Evolutionary conservation across 2,888 invertebrate genomes (phyloP), one percentile per base, ranked within the genome.

Genomic region (Notodonta dromedarius): DNA sequence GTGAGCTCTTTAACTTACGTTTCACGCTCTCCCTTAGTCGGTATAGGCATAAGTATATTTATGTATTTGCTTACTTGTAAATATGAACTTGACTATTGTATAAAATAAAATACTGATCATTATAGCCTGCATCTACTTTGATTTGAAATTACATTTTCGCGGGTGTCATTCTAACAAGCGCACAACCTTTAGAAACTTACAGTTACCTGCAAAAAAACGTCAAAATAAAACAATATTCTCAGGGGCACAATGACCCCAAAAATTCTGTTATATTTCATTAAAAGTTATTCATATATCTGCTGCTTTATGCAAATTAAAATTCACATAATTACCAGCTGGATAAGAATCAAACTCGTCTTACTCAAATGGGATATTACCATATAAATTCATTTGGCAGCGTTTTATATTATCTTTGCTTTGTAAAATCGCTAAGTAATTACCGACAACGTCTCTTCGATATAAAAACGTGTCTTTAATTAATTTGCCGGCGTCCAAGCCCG

Each of bases 231-330:
- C 69, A 75, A 62, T 70, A 71, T 85, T 90, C 90, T 77, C 89
- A 89, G 79, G 73, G 65, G 89, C 74, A 75, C 88, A 74, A 79
- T 80, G 83, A 90, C 86, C 90, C 77, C 78, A 62, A 74, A 73
- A 74, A 79, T 79, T 80, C 79, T 78, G 80, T 81, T 85, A 82
- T 79, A 77, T 81, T 73, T 69, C 70, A 79, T 83, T 83, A 81
- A 78, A 83, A 80, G 74, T 80, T 76, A 80, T 80, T 83, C 80
- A 74, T 83, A 76, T 78, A 81, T 81, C 73, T 69, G 84, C 78
- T 75, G 70, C 24, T 24, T 24, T 83, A 89, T 88, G 82, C 83
- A 88, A 89, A 91, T 88, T 84, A 82, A 86, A 84, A 80, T 81
- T 68, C 76, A 72, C 83, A 82, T 89, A 86, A 90, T 89, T 90